phyloP scores from a whole-genome alignment of 2,113 vertebrate species.

The Gila orcuttii region DNA sequence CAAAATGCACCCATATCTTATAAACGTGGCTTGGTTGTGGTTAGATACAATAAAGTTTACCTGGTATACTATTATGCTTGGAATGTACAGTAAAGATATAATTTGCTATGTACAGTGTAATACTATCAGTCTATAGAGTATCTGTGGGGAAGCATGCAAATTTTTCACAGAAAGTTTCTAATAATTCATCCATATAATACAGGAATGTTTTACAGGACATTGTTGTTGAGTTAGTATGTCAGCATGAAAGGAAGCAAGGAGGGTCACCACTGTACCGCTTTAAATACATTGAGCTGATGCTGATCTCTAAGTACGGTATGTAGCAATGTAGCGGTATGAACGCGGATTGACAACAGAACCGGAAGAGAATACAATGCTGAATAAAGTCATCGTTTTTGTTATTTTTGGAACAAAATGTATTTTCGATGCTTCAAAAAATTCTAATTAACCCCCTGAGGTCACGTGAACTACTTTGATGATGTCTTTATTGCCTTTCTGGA shows the following conservation, averaged over 20 bases:
- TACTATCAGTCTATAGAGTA: not conserved
- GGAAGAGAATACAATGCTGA: too few relatives aligned
- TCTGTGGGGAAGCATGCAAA: not conserved
- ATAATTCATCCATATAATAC: not conserved
- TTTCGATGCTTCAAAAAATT: too few relatives aligned
- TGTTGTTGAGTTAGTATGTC: not conserved
- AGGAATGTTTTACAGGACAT: not conserved
- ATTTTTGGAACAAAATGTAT: too few relatives aligned
- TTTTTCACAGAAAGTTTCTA: not conserved
- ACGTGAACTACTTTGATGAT: too few relatives aligned
- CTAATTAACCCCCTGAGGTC: too few relatives aligned
- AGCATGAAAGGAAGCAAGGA: not conserved
- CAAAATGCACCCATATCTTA: not conserved
- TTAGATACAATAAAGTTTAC: not conserved
- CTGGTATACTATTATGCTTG: not conserved
- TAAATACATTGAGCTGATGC: not conserved
- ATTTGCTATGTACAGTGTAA: not conserved
- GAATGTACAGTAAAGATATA: not conserved
- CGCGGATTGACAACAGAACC: too few relatives aligned
- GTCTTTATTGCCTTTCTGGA: too few relatives aligned
- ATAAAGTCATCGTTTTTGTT: too few relatives aligned
- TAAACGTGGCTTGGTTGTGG: not conserved
- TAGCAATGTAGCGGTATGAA: too few relatives aligned
- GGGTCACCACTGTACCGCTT: not conserved
- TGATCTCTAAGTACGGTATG: slow-evolving; percentile 10